phyloP scores from a whole-genome alignment of 2,113 vertebrate species.

The Oplegnathus fasciatus region DNA sequence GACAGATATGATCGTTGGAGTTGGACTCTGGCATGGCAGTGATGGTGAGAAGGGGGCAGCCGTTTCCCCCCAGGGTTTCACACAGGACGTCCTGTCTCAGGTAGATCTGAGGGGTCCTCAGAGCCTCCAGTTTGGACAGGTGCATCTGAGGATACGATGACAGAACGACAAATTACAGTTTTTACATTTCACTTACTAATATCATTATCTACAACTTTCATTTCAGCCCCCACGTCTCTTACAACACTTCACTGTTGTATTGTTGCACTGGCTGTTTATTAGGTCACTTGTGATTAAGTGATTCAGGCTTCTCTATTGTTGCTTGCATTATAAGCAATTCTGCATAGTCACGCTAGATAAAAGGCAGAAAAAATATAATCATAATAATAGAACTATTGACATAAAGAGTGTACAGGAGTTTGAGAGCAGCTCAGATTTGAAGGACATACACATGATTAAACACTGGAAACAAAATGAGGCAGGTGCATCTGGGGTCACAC shows the following conservation, averaged over 20 bases:
- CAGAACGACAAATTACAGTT: not conserved
- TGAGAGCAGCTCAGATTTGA: not conserved
- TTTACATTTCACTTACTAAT: constrained; percentile 3
- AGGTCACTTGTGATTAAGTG: constrained; percentile 18
- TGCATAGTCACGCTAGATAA: not conserved
- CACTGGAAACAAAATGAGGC: not conserved
- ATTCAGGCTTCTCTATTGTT: constrained; percentile 10
- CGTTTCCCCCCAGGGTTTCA: constrained; percentile 93
- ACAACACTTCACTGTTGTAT: not conserved
- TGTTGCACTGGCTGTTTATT: not conserved
- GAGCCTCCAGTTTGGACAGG: constrained; percentile 92
- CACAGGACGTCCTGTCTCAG: constrained; percentile 93
- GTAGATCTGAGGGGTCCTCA: constrained; percentile 93
- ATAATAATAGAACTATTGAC: constrained; percentile 8
- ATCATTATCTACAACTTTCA: not conserved
- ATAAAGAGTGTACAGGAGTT: not conserved
- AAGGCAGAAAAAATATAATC: not conserved
- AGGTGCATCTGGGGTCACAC: not conserved
- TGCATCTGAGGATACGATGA: constrained; percentile 88
- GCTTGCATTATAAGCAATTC: constrained; percentile 14
- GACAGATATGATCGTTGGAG: constrained; percentile 92
- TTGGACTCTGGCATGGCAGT: constrained; percentile 96
- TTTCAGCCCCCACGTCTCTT: not conserved
- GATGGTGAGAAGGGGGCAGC: constrained; percentile 95
- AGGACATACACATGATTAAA: not conserved